Evolutionary conservation across 2,113 vertebrate species (phyloP).

Genomic region (Gorilla gorilla): DNA sequence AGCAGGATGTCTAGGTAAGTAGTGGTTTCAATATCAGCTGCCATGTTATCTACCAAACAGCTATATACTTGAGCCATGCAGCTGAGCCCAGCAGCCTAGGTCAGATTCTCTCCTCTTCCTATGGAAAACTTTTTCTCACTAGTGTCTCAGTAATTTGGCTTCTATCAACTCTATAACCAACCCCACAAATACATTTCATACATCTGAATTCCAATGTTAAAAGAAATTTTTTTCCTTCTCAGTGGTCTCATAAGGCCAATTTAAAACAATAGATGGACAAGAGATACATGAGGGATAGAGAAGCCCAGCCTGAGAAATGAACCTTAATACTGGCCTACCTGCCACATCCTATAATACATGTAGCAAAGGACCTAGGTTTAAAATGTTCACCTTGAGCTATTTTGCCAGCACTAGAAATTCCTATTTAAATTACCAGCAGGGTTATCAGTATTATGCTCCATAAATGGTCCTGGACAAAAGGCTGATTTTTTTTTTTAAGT

Average conservation of each 20-base stretch:
- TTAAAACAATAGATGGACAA: neutral
- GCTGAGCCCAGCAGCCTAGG: neutral
- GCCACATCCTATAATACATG: neutral
- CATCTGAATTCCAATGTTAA: neutral
- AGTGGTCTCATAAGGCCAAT: neutral
- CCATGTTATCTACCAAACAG: neutral
- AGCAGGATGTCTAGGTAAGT: neutral
- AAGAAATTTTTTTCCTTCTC: neutral
- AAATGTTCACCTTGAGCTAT: neutral
- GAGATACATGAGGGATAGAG: neutral
- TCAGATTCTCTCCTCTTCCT: neutral
- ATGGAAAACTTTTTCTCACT: neutral
- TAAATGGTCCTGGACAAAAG: neutral
- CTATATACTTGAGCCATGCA: neutral
- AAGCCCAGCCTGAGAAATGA: neutral
- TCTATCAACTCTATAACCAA: neutral
- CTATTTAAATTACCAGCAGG: neutral
- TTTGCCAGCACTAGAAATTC: slow-evolving; percentile 10
- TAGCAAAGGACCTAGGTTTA: neutral
- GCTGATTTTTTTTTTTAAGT: neutral
- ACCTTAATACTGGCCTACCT: neutral
- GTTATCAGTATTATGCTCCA: neutral
- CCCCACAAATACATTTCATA: neutral
- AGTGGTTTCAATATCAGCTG: neutral
- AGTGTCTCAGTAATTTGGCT: neutral